A percentile compares a stretch with the other conserved stretches of the same genome.
Evolutionary conservation across 2,113 vertebrate species (phyloP).

Genomic region (Heptranchias perlo): DNA sequence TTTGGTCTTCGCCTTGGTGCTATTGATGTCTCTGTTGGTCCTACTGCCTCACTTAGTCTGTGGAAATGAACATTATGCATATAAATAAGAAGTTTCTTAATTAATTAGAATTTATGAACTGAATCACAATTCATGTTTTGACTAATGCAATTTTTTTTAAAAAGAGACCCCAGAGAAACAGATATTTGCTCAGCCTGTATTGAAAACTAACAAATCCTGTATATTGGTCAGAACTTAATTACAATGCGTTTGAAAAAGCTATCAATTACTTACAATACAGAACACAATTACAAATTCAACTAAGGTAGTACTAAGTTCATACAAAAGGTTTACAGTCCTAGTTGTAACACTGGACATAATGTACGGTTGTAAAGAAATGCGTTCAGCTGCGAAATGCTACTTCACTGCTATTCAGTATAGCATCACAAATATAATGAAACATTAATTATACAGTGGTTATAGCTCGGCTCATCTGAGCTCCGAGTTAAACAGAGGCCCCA

Average conservation of each 20-base stretch:
- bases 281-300: neutral
- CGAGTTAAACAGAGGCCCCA: no score
- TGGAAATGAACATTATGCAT: neutral
- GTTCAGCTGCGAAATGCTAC: neutral
- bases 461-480: neutral
- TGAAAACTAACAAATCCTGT: neutral
- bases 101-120: constrained; percentile 19
- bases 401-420: neutral
- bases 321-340: neutral
- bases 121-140: neutral
- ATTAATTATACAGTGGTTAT: neutral
- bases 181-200: no score
- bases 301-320: neutral
- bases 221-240: neutral
- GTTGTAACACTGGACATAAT: neutral
- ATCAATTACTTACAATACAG: neutral
- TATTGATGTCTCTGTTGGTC: constrained; percentile 96
- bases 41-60: constrained; percentile 88
- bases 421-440: neutral
- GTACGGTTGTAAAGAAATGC: neutral
- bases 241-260: neutral
- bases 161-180: neutral
- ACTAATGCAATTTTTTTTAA: neutral
- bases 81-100: neutral
- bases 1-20: constrained; percentile 92